Conservation (phyloP, 2,113 vertebrate genomes). For the Prunella himalayana region DNA sequence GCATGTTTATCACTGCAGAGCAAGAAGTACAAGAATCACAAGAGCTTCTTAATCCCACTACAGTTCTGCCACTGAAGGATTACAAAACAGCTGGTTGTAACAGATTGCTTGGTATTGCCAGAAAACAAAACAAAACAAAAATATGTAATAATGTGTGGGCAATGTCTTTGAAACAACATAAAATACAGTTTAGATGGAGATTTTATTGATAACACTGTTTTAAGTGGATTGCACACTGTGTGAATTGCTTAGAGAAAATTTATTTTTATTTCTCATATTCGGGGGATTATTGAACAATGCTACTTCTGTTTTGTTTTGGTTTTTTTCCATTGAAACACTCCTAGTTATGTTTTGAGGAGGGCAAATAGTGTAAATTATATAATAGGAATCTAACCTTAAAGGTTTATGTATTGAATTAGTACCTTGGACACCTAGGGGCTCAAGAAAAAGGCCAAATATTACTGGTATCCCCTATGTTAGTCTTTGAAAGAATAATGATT, state of each 20-base stretch:
- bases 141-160: background rate
- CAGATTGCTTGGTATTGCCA: conserved; percentile 35
- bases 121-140: background rate
- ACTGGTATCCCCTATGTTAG: conserved; percentile 43
- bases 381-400: background rate
- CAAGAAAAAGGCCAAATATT: background rate
- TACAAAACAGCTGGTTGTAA: conserved; percentile 38
- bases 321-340: background rate
- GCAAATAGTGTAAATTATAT: background rate
- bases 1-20: conserved; percentile 25
- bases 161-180: background rate
- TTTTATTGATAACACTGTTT: background rate
- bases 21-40: conserved; percentile 4
- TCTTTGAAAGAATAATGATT: conserved; percentile 69
- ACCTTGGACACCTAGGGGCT: background rate
- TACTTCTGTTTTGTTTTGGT: background rate
- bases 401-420: background rate
- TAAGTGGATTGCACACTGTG: background rate
- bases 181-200: background rate
- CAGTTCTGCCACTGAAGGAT: conserved; percentile 17
- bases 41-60: conserved; percentile 40
- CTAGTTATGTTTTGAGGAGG: background rate
- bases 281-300: background rate
- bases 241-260: background rate
- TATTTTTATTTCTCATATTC: background rate